phyloP scores from a whole-genome alignment of 2,113 vertebrate species.

The Hyperoodon ampullatus region DNA sequence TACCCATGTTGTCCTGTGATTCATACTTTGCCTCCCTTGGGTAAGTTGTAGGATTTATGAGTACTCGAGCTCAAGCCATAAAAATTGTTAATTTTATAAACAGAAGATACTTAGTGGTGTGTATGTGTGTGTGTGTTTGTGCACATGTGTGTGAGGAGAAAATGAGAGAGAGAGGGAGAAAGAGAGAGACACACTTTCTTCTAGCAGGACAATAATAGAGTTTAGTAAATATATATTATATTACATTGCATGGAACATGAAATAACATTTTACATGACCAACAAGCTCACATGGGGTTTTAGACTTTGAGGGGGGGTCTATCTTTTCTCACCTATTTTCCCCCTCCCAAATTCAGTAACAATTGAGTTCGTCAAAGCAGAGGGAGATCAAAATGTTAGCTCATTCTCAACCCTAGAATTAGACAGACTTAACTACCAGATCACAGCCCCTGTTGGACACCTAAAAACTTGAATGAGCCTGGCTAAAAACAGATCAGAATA shows the following conservation, averaged over 20 bases:
- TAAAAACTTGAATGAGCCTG: neutral
- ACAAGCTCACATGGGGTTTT: neutral
- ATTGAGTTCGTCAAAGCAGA: neutral
- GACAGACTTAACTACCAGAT: neutral
- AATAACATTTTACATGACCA: neutral
- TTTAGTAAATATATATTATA: neutral
- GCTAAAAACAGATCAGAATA: neutral
- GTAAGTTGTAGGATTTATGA: neutral
- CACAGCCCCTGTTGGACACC: neutral
- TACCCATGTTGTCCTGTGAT: neutral
- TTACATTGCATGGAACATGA: neutral
- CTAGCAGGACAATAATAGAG: neutral
- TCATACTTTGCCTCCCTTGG: neutral
- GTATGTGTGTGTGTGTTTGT: neutral
- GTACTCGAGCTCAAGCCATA: neutral
- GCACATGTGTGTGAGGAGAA: neutral
- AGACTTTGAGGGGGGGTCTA: neutral
- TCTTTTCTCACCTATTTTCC: neutral
- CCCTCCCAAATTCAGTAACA: neutral
- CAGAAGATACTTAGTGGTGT: neutral
- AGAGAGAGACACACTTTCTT: neutral
- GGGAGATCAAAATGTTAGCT: neutral
- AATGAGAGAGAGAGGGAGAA: neutral
- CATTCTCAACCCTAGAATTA: neutral
- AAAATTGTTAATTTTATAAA: neutral